Evolutionary conservation across 2,113 vertebrate species (phyloP).

Genomic region (Pelmatolapia mariae): DNA sequence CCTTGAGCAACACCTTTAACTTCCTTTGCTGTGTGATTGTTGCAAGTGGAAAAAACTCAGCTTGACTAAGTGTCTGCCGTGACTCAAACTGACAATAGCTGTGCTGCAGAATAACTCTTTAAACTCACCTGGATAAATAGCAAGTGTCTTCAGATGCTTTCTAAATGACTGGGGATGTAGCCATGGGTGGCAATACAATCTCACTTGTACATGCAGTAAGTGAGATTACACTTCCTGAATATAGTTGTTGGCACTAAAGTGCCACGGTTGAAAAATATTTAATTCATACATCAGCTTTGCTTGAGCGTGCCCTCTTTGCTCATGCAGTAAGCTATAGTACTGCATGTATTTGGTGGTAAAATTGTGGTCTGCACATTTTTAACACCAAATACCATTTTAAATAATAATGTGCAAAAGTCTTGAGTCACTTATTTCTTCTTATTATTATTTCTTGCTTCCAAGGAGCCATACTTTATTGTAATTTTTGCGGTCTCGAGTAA

Average conservation of each 20-base stretch:
- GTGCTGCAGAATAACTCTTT: neutral
- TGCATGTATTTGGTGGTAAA: neutral
- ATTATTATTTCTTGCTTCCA: neutral
- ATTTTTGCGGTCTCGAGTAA: neutral
- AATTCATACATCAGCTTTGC: conserved; percentile 11
- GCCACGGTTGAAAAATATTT: neutral
- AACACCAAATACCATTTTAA: neutral
- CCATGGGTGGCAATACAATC: neutral
- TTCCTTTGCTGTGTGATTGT: neutral
- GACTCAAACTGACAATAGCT: neutral
- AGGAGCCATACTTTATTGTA: neutral
- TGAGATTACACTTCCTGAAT: neutral
- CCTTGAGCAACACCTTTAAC: conserved; percentile 39
- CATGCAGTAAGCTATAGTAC: neutral
- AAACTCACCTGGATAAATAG: neutral
- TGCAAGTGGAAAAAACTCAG: neutral
- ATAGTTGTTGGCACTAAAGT: neutral
- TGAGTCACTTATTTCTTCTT: neutral
- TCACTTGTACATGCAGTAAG: neutral
- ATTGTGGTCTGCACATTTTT: neutral
- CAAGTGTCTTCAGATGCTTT: neutral
- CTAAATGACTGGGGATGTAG: neutral
- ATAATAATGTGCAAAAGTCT: neutral
- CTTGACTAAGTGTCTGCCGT: neutral
- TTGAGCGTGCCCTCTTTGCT: neutral